Evolutionary conservation across 2,113 vertebrate genomes (phyloP), one percentile per base, ranked within the genome.

Genomic region (Jaculus jaculus): DNA sequence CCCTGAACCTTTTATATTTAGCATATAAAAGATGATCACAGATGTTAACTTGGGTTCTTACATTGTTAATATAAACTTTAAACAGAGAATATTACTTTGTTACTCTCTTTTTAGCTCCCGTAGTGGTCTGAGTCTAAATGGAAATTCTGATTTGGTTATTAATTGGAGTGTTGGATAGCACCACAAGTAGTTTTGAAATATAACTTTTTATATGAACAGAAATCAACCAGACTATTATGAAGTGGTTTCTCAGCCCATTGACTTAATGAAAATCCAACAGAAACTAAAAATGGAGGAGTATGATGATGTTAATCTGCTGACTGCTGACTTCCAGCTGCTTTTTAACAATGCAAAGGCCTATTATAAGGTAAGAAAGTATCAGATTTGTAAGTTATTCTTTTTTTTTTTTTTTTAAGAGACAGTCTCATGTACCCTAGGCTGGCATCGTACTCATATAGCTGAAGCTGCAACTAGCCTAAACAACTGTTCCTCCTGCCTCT

Each of bases 241-340:
- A 65, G 99, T 99, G 88, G 99, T 99, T 97, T 99, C 99, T 87
- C 99, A 99, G 97, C 99, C 99, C 30, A 99, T 99, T 74, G 99
- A 99, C 98, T 99, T 99, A 98, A 99, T 99, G 99, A 99, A 99
- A 97, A 99, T 99, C 95, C 99, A 99, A 82, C 99, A 99, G 96
- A 99, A 99, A 96, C 97, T 99, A 81, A 99, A 99, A 98, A 99
- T 99, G 99, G 99, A 99, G 97, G 99, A 99, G 91, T 99, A 99
- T 80, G 99, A 99, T 96, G 99, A 99, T 87, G 99, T 99, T 71
- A 99, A 99, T 83, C 97, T 99, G 90, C 98, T 99, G 96, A 99
- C 99, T 86, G 98, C 98, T 96, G 99, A 99, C 97, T 99, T 99
- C 97, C 99, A 99, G 85, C 98, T 99, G 81, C 97, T 99, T 87